Evolutionary conservation across 2,888 invertebrate species (phyloP).

Genomic region (Latrodectus hesperus): DNA sequence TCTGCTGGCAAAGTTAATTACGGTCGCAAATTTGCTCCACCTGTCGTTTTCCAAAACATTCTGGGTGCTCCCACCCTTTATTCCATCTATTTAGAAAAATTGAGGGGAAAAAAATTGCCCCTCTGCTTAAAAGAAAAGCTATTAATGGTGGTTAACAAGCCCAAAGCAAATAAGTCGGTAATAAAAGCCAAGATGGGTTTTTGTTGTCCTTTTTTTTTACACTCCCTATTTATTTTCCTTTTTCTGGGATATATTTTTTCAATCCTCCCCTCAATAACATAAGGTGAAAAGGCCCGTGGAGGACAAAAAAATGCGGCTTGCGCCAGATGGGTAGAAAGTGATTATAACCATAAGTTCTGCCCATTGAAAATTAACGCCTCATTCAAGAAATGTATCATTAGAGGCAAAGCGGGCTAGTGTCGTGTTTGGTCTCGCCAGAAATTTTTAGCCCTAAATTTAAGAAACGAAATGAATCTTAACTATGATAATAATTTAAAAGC

Average conservation of each 20-base stretch:
- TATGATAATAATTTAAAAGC: too few species aligned
- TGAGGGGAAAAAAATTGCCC: not conserved
- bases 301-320: slow-evolving; percentile 20
- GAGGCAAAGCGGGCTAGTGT: slow-evolving; percentile 15
- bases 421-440: too few species aligned
- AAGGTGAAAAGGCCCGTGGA: slow-evolving; percentile 9
- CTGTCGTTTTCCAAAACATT: slow-evolving; percentile 45
- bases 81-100: not conserved
- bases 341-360: slow-evolving; percentile 62
- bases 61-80: slow-evolving; percentile 2
- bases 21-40: slow-evolving; percentile 54
- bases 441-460: too few species aligned
- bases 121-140: slow-evolving; percentile 39
- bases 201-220: slow-evolving; percentile 23
- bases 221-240: slow-evolving; percentile 28
- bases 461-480: too few species aligned
- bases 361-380: slow-evolving; percentile 59
- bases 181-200: slow-evolving; percentile 60
- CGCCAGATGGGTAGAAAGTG: slow-evolving; percentile 63
- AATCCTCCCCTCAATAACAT: not conserved
- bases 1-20: slow-evolving; percentile 53
- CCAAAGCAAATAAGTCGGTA: slow-evolving; percentile 61
- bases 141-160: slow-evolving; percentile 61
- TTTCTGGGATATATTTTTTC: slow-evolving; percentile 28
- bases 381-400: not conserved